A percentile compares a stretch with the other conserved stretches of the same genome.
Conservation (phyloP, 2,113 vertebrate genomes). For the Columba janthina region DNA sequence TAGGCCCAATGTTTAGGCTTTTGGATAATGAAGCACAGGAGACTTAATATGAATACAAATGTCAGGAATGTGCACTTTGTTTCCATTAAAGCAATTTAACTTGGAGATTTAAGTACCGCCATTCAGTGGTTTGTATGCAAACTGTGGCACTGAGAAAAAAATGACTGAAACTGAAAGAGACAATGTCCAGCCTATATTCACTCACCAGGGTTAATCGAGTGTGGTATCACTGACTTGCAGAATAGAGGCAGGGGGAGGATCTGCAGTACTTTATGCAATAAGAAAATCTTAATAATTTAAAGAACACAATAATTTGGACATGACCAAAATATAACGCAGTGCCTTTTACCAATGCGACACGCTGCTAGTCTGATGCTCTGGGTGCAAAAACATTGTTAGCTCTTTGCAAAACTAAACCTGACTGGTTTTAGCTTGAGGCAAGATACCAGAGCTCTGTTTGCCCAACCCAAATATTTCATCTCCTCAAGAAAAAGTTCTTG, state of each 20-base stretch:
- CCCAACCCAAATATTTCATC: neutral
- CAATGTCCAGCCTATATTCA: constrained; percentile 6
- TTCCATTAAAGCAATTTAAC: neutral
- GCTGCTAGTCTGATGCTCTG: neutral
- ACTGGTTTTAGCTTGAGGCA: neutral
- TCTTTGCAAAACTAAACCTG: neutral
- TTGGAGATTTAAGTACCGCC: neutral
- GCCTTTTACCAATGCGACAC: neutral
- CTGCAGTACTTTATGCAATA: neutral
- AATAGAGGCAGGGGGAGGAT: neutral
- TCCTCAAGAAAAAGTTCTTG: neutral
- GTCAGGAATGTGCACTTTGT: neutral
- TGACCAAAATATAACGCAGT: neutral
- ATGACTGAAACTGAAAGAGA: neutral
- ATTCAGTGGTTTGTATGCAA: neutral
- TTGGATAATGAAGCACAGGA: neutral
- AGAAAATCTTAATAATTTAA: neutral
- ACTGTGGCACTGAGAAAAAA: neutral
- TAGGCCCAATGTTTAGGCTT: neutral
- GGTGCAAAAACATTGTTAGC: neutral
- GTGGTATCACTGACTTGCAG: constrained; percentile 3
- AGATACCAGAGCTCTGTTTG: neutral
- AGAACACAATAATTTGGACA: neutral
- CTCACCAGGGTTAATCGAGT: constrained; percentile 1
- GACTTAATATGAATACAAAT: neutral